These are phyloP conservation scores for Mesaphorura yosii DNA, from an alignment of 1,140 invertebrate genomes.

Conservation along the genomic window DNA sequence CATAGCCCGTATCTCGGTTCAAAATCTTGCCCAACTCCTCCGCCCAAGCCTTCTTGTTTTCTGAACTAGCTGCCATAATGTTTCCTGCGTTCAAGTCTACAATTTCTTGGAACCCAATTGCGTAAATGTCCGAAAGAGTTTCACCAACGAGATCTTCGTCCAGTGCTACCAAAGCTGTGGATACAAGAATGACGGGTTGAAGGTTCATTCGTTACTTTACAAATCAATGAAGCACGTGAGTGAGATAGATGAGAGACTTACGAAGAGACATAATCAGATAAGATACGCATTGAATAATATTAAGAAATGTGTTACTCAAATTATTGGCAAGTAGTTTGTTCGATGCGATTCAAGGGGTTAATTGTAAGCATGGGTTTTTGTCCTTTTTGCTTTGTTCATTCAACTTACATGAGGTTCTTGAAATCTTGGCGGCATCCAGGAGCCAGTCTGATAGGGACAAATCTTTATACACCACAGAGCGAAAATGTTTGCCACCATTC, in stretches of 20 bases:
- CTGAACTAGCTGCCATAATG: slow-evolving; percentile 88
- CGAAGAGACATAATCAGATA: no score
- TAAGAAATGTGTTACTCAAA: no score
- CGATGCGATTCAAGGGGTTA: no score
- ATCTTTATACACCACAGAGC: slow-evolving; percentile 92
- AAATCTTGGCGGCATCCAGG: slow-evolving; percentile 53
- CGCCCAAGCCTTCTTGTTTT: slow-evolving; percentile 93
- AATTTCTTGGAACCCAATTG: slow-evolving; percentile 98
- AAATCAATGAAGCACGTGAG: no score
- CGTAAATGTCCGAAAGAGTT: slow-evolving; percentile 70
- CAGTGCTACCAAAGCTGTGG: slow-evolving; percentile 45
- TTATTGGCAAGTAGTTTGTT: no score
- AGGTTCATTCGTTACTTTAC: no score
- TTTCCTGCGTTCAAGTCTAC: slow-evolving; percentile 98
- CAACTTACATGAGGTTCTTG: slow-evolving; percentile 39
- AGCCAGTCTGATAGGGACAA: slow-evolving; percentile 89
- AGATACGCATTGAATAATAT: no score
- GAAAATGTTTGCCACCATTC: slow-evolving; percentile 96
- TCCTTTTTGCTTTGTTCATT: background rate
- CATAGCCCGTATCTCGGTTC: slow-evolving; percentile 76
- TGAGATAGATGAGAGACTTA: no score
- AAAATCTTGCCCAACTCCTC: slow-evolving; percentile 86
- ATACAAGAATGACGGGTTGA: no score
- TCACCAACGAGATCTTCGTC: slow-evolving; percentile 45
- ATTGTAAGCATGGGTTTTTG: no score